These are phyloP conservation scores for Hydrochoerus hydrochaeris DNA, from an alignment of 2,113 vertebrate genomes.

Conservation along the genomic window DNA sequence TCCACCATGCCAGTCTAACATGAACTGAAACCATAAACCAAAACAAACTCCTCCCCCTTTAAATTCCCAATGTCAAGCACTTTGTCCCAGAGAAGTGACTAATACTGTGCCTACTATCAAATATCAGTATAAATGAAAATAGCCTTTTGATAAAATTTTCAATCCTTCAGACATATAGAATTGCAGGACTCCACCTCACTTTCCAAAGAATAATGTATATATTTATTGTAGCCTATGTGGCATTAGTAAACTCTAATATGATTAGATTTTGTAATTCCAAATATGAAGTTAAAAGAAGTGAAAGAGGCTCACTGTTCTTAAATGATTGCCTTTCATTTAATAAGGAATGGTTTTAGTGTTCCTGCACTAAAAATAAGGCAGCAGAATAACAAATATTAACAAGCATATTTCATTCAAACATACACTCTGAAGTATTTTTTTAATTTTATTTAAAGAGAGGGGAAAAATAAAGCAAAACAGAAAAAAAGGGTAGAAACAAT, in stretches of 20 bases:
- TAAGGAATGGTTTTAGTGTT: not conserved
- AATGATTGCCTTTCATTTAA: not conserved
- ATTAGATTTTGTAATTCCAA: not conserved
- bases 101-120: not conserved
- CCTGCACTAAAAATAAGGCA: not conserved
- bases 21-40: not conserved
- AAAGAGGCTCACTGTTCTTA: not conserved
- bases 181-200: not conserved
- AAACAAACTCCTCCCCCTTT: not conserved
- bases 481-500: no score
- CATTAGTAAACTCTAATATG: not conserved
- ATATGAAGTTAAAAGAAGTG: not conserved
- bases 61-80: not conserved
- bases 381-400: not conserved
- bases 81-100: not conserved
- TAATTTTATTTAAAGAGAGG: no score
- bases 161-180: not conserved
- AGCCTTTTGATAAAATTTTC: not conserved
- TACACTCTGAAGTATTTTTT: not conserved
- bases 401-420: not conserved
- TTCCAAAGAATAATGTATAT: not conserved
- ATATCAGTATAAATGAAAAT: not conserved
- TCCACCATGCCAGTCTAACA: not conserved
- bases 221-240: not conserved
- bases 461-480: no score